Percentiles rank a stretch among this genome's conserved stretches.
Evolutionary conservation across 2,113 vertebrate genomes (phyloP).

Genomic region (Pipa parva): DNA sequence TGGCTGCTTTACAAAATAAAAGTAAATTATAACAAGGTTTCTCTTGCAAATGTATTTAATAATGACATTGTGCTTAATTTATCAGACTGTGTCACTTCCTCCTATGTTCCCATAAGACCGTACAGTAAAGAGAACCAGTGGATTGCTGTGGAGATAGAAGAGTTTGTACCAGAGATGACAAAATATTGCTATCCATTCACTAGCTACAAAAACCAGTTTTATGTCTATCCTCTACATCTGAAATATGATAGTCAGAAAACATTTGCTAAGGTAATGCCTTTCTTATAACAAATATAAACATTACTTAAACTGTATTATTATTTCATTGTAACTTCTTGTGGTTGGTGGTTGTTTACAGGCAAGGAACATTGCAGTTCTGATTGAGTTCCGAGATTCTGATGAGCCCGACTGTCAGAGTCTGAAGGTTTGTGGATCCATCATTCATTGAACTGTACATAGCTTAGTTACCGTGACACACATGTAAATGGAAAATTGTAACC

Average conservation of each 20-base stretch:
- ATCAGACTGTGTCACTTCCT: slow-evolving; percentile 85
- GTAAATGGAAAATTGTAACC: too few relatives aligned
- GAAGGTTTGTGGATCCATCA: slow-evolving; percentile 69
- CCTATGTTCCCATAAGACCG: slow-evolving; percentile 86
- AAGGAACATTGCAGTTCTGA: slow-evolving; percentile 84
- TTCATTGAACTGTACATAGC: too few relatives aligned
- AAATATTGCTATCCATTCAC: slow-evolving; percentile 92
- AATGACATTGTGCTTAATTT: not conserved
- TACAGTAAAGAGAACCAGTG: slow-evolving; percentile 77
- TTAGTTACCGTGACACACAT: too few relatives aligned
- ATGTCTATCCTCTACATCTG: slow-evolving; percentile 85
- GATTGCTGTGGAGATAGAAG: slow-evolving; percentile 82
- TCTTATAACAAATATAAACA: not conserved
- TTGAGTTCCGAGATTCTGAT: slow-evolving; percentile 91
- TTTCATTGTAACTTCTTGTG: slow-evolving; percentile 41
- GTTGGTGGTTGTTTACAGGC: slow-evolving; percentile 65
- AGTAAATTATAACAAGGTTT: too few relatives aligned
- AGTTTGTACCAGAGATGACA: slow-evolving; percentile 86
- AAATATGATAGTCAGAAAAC: slow-evolving; percentile 97
- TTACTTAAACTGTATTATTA: not conserved
- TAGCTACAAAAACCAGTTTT: slow-evolving; percentile 90
- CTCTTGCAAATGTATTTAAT: not conserved
- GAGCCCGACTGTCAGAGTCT: slow-evolving; percentile 72
- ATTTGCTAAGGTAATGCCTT: slow-evolving; percentile 83
- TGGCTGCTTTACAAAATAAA: too few relatives aligned